Percentiles rank a stretch among this genome's conserved stretches.
phyloP scores from a whole-genome alignment of 2,888 invertebrate species.

The Tipula vernalis region DNA sequence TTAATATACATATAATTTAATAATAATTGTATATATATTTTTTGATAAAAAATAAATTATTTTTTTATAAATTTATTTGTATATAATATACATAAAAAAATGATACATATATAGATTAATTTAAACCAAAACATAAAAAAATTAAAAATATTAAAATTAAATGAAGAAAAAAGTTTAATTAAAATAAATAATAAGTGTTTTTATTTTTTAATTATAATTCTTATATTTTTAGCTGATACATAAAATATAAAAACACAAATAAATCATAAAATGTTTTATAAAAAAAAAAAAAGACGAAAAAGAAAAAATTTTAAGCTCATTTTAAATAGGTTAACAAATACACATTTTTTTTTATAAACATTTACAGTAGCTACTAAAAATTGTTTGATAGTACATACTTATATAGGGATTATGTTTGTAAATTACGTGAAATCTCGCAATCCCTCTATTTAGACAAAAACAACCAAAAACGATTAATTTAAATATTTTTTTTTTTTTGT shows the following conservation, averaged over 20 bases:
- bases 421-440: conserved; percentile 4
- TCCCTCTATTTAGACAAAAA: neutral
- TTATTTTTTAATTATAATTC: neutral
- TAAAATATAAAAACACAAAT: neutral
- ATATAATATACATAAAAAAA: neutral
- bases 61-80: conserved; percentile 4
- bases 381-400: neutral
- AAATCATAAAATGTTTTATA: neutral
- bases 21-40: neutral
- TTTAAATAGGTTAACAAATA: neutral
- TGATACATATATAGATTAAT: neutral
- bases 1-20: neutral
- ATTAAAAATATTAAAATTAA: neutral
- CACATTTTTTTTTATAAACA: neutral
- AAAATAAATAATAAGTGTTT: neutral
- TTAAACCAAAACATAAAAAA: neutral
- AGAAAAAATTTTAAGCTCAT: neutral
- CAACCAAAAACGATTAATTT: neutral
- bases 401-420: neutral
- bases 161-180: neutral
- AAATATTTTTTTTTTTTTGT: neutral
- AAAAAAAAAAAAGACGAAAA: neutral
- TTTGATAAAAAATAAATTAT: conserved; percentile 4
- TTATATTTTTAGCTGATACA: neutral
- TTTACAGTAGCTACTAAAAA: neutral